Evolutionary conservation across 2,113 vertebrate species (phyloP).

Genomic region (Tylochromis polylepis): DNA sequence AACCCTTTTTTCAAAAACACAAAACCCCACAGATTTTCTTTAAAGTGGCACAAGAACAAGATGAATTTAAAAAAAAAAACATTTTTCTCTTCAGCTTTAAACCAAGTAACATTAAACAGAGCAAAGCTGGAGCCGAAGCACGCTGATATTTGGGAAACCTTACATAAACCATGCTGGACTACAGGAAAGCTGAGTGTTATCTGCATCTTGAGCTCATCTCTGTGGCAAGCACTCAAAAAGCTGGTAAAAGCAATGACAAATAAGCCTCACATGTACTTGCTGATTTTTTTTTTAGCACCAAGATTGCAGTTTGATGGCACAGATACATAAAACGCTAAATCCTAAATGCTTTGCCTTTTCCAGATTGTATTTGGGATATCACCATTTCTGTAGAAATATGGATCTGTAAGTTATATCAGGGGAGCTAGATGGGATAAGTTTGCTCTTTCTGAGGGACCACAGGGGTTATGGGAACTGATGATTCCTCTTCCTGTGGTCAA

Average conservation of each 20-base stretch:
- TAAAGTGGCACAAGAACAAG: background rate
- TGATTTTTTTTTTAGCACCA: background rate
- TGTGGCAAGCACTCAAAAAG: background rate
- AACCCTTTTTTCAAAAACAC: background rate
- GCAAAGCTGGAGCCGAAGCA: background rate
- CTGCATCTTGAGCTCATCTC: background rate
- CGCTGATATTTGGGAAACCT: background rate
- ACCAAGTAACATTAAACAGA: background rate
- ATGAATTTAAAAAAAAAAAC: background rate
- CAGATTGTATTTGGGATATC: background rate
- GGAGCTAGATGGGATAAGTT: background rate
- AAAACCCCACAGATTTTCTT: background rate
- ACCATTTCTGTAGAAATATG: background rate
- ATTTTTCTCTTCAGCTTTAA: background rate
- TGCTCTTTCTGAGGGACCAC: background rate
- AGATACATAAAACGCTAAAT: background rate
- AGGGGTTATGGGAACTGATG: constrained; percentile 32
- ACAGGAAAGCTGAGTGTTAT: background rate
- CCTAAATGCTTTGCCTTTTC: background rate
- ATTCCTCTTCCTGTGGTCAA: constrained; percentile 39
- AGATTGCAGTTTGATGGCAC: background rate
- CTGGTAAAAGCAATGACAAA: background rate
- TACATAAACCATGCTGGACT: background rate
- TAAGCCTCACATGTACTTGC: background rate
- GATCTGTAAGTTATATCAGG: background rate